Base-by-base conservation (phyloP, 2,888 invertebrate genomes). In the Mythimna albipuncta region DNA sequence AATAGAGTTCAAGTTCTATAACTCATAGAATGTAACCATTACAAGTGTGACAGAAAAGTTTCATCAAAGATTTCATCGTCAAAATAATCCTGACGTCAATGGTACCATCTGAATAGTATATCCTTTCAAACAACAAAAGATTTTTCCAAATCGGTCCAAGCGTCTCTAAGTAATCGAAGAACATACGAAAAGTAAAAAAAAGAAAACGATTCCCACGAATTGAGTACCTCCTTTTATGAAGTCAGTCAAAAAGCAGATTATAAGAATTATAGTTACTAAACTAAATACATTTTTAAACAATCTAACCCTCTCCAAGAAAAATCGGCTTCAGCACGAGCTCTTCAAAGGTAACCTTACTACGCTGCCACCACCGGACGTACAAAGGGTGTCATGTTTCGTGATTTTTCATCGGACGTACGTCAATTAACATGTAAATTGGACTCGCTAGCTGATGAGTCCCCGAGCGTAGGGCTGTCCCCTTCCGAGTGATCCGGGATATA, bases 381-480 rank as follows among this genome's bases (percentile, higher is more conserved):
- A 88, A 88, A 90, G 86, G 85, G 76, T 79, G 79, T 85, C 79
- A 82, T 80, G 73, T 81, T 80, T 72, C 83, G 89, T 86, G 89
- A 91, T 91, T 93, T 93, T 92, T 91, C 90, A 91, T 90, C 88
- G 88, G 87, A 73, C 83, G 87, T 84, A 81, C 85, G 91, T 91
- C 93, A 93, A 95, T 95, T 94, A 94, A 92, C 88, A 95, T 94
- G 94, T 87, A 94, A 94, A 95, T 94, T 92, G 91, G 88, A 84
- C 85, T 81, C 88, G 85, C 83, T 81, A 81, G 82, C 75, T 82
- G 83, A 87, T 83, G 83, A 81, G 73, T 62, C 70, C 61, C 50
- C 38, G 63, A 69, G 64, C 62, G 21, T 72, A 83, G 83, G 86
- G 86, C 16, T 78, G 75, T n/a, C 72, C 73, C 9, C 63, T 69